Base-by-base conservation (phyloP, 1,140 invertebrate genomes). In the Drosophila mojavensis region DNA sequence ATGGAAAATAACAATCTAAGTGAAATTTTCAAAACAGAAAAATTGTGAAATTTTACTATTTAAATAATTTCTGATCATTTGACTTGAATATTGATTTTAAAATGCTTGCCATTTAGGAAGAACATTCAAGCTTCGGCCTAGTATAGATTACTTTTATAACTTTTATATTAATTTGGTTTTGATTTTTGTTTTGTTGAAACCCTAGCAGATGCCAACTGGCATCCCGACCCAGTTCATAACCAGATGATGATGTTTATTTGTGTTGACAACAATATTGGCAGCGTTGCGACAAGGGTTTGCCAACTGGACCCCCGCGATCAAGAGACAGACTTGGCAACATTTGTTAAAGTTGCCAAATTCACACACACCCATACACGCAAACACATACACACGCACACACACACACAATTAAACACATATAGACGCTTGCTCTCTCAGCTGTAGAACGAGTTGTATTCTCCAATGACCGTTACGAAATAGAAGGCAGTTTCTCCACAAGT, bases 181-280 rank as follows among this genome's bases (percentile, higher is more conserved):
- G 1, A 11, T 36, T 36, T 36, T 1, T 33, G 5, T 33, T 36
- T 5, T 36, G 10, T 3, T 7, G 9, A 63, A 20, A 9, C 55
- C 51, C 17, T 62, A 41, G 7, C 33, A 33, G 33, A 33, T 33
- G 33, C 26, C 58, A 60, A 47, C 20, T 45, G 43, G 24, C 39
- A 20, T 59, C 13, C 36, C 45, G 39, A 60, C 26, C 43, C 65
- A 59, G 56, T 62, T 84, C 64, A 61, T 59, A 78, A 61, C 58
- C 58, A 73, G 61, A 84, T 84, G 80, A 80, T 89, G 74, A 84
- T 89, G 84, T 88, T 88, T 88, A 75, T 89, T 89, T 81, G 78
- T 73, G 80, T 88, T 89, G 84, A 81, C 84, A 88, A 89, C 80
- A 89, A 77, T 82, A 73, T 88, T 81, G 81, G 39, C 48, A 63